These are phyloP conservation scores for Latheticus oryzae DNA, from an alignment of 2,888 invertebrate species.

Conservation along the genomic window DNA sequence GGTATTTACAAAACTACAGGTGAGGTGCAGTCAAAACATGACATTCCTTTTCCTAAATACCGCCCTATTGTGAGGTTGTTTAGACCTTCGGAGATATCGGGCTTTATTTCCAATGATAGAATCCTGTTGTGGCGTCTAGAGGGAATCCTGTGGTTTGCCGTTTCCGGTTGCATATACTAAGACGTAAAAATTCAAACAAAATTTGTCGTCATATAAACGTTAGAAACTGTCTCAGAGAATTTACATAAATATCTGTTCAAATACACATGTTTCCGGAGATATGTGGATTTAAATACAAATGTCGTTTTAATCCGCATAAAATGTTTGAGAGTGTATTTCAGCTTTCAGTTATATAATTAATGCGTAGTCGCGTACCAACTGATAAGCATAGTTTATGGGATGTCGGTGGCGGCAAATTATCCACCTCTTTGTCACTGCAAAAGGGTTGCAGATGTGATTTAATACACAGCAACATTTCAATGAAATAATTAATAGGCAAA, in stretches of 20 bases:
- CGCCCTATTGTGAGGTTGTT: constrained; percentile 53
- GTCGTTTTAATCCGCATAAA: constrained; percentile 53
- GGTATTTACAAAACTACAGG: constrained; percentile 65
- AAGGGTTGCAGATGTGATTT: constrained; percentile 35
- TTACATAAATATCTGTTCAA: constrained; percentile 55
- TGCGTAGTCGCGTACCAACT: constrained; percentile 59
- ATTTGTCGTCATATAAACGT: not conserved
- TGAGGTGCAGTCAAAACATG: constrained; percentile 63
- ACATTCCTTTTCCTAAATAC: constrained; percentile 52
- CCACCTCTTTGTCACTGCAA: constrained; percentile 35
- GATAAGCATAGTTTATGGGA: constrained; percentile 60
- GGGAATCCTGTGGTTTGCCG: constrained; percentile 2
- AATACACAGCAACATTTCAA: constrained; percentile 31
- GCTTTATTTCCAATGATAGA: constrained; percentile 54
- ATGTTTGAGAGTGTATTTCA: constrained; percentile 58
- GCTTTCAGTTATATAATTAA: constrained; percentile 60
- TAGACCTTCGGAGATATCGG: constrained; percentile 56
- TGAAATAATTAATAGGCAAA: constrained; percentile 23
- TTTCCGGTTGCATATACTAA: constrained; percentile 17
- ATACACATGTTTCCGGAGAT: constrained; percentile 60
- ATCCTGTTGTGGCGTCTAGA: constrained; percentile 26
- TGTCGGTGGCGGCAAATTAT: constrained; percentile 36
- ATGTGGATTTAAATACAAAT: constrained; percentile 60
- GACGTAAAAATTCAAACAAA: not conserved
- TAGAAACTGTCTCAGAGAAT: constrained; percentile 11